phyloP scores from a whole-genome alignment of 2,797 vertebrate species.

The Catharus ustulatus region DNA sequence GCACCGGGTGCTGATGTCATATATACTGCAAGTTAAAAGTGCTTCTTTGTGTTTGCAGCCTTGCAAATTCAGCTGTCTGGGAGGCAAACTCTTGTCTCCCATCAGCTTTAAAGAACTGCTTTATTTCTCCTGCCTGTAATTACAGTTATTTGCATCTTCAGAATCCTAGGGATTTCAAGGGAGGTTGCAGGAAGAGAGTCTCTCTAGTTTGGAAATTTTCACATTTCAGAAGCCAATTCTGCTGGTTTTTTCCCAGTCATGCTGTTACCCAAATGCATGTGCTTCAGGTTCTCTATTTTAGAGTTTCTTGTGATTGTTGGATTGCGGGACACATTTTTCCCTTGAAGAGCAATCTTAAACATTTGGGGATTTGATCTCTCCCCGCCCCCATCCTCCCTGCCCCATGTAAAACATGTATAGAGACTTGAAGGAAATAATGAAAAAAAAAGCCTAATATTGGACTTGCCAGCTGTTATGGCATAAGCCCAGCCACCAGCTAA shows the following conservation, averaged over 20 bases:
- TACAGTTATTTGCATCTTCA: background rate
- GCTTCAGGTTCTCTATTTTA: background rate
- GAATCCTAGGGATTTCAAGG: background rate
- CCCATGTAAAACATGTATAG: background rate
- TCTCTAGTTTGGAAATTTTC: background rate
- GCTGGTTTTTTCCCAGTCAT: background rate
- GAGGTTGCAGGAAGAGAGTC: background rate
- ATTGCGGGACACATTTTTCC: background rate
- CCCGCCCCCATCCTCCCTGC: fast-evolving
- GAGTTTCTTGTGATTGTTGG: background rate
- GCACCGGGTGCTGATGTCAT: background rate
- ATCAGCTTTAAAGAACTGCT: background rate
- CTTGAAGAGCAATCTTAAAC: background rate
- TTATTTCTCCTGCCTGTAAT: background rate
- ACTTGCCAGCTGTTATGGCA: background rate
- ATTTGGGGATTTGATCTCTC: background rate
- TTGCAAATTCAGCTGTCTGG: background rate
- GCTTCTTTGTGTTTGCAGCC: background rate
- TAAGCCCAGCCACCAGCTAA: background rate
- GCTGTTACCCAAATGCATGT: background rate
- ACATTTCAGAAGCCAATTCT: background rate
- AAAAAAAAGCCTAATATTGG: background rate
- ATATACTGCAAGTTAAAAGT: background rate
- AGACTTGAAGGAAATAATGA: background rate
- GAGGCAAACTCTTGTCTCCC: background rate